phyloP scores from a whole-genome alignment of 2,113 vertebrate species.

The Clarias gariepinus region DNA sequence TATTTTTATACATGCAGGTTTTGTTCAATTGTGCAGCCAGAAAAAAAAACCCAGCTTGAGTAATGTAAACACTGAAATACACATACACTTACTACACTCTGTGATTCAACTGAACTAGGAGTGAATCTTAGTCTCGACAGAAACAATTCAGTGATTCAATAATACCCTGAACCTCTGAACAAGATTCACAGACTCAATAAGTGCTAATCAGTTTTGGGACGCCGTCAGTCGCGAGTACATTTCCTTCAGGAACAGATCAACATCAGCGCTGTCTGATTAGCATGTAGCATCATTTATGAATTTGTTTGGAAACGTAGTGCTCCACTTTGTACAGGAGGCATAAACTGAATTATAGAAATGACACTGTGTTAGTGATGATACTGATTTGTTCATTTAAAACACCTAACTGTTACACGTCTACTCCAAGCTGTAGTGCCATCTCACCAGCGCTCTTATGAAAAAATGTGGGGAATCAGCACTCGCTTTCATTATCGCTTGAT shows the following conservation, averaged over 20 bases:
- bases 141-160: too few relatives aligned
- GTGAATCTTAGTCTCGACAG: too few relatives aligned
- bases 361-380: not conserved
- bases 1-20: too few relatives aligned
- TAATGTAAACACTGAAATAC: too few relatives aligned
- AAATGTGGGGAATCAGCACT: constrained; percentile 3
- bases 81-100: too few relatives aligned
- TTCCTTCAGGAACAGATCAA: not conserved
- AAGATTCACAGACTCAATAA: too few relatives aligned
- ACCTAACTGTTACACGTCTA: not conserved
- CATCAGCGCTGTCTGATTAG: not conserved
- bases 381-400: not conserved
- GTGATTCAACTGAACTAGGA: too few relatives aligned
- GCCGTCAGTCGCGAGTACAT: too few relatives aligned
- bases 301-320: not conserved
- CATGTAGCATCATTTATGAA: not conserved
- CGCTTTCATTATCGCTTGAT: constrained; percentile 37
- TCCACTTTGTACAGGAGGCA: not conserved
- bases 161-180: too few relatives aligned
- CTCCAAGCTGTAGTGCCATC: not conserved
- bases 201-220: too few relatives aligned
- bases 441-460: not conserved
- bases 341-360: not conserved
- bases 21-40: too few relatives aligned
- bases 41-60: not conserved